These are phyloP conservation scores for Umimayanthus chanpuru DNA, from an alignment of 92 coral and sea anemone genomes.

Conservation along the genomic window DNA sequence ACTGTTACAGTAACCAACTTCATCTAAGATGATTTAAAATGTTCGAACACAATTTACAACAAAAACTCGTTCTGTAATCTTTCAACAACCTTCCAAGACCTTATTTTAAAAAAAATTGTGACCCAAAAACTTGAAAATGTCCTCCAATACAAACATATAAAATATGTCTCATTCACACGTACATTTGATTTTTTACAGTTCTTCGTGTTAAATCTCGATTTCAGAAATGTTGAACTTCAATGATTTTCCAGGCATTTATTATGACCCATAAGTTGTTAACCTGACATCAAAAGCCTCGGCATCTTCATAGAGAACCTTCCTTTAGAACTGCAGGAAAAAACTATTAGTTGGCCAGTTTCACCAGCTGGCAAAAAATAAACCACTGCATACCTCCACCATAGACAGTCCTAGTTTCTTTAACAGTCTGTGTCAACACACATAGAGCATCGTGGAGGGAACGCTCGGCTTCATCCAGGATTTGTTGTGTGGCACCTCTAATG, in stretches of 20 bases:
- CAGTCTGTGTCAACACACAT: slow-evolving; percentile 97
- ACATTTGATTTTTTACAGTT: no score
- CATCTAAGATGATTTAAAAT: background rate
- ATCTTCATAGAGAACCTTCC: background rate
- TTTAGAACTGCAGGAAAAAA: no score
- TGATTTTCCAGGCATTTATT: no score
- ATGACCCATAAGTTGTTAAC: background rate
- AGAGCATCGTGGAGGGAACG: slow-evolving; percentile 98
- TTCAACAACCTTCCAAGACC: no score
- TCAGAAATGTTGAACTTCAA: background rate
- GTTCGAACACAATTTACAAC: background rate
- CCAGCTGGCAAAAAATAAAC: no score
- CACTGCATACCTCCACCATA: slow-evolving; percentile 85
- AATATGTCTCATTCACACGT: no score
- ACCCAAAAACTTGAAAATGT: no score
- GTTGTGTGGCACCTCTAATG: slow-evolving; percentile 96
- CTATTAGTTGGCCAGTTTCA: no score
- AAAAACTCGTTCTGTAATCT: no score
- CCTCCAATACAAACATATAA: no score
- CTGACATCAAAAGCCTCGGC: background rate
- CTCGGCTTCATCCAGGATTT: slow-evolving; percentile 98
- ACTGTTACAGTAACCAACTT: background rate
- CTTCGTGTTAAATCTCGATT: no score
- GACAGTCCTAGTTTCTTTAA: slow-evolving; percentile 97
- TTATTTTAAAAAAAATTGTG: no score